Conservation (phyloP, 2,888 invertebrate genomes). For the Eilema depressum region DNA sequence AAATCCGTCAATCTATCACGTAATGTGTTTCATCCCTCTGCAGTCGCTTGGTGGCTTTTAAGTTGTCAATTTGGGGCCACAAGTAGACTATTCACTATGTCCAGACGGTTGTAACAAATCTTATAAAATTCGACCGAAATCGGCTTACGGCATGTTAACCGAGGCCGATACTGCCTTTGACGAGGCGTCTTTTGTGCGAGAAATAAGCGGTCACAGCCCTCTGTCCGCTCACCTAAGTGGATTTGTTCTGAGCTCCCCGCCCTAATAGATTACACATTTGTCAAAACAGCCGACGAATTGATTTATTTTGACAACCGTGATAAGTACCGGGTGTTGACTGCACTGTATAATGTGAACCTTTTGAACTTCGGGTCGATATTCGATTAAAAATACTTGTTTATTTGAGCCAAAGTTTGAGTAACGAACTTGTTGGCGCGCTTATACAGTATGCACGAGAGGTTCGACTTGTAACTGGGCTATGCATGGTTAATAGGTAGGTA, state of each 20-base stretch:
- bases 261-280: constrained; percentile 70
- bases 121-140: constrained; percentile 55
- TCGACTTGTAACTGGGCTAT: background rate
- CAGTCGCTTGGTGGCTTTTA: constrained; percentile 36
- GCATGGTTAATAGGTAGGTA: background rate
- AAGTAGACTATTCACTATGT: constrained; percentile 33
- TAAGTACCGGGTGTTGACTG: constrained; percentile 10
- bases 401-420: background rate
- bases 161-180: constrained; percentile 47
- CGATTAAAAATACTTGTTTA: constrained; percentile 21
- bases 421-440: background rate
- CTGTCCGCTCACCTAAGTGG: constrained; percentile 55
- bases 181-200: constrained; percentile 48
- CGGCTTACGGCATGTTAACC: constrained; percentile 53
- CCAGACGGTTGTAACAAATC: constrained; percentile 45
- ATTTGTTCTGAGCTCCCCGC: constrained; percentile 59
- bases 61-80: constrained; percentile 44
- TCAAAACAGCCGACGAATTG: constrained; percentile 62
- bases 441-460: constrained; percentile 5
- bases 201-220: constrained; percentile 49
- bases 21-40: constrained; percentile 3
- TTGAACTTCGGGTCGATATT: constrained; percentile 13
- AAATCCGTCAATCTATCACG: constrained; percentile 14
- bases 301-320: constrained; percentile 40
- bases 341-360: constrained; percentile 11